phyloP scores from a whole-genome alignment of 2,888 invertebrate genomes.

The Pherbina coryleti region DNA sequence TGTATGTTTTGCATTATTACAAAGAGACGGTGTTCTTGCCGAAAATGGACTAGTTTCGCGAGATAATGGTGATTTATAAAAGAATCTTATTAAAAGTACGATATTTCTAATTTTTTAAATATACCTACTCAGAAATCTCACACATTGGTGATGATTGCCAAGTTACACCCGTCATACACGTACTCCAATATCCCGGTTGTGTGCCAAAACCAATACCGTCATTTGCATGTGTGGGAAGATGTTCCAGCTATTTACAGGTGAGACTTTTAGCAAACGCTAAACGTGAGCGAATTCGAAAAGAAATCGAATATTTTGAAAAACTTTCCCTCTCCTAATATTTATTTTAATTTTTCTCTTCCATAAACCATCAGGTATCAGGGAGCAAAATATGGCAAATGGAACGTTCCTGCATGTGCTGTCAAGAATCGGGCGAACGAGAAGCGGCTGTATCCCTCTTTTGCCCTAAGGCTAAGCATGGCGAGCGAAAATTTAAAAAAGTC shows the following conservation, averaged over 20 bases:
- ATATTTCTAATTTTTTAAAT: not conserved
- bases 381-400: conserved; percentile 98
- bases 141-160: conserved; percentile 82
- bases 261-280: not conserved
- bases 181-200: conserved; percentile 91
- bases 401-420: conserved; percentile 94
- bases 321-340: not conserved
- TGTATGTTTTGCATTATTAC: conserved; percentile 52
- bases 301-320: not conserved
- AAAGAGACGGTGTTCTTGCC: conserved; percentile 51
- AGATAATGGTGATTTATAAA: conserved; percentile 56
- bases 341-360: not conserved
- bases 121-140: conserved; percentile 56
- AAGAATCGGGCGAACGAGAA: conserved; percentile 92
- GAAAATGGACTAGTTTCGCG: conserved; percentile 52
- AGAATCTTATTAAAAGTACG: not conserved
- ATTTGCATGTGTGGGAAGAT: conserved; percentile 91
- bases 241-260: conserved; percentile 93
- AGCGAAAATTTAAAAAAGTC: conserved; percentile 87
- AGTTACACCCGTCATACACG: conserved; percentile 92
- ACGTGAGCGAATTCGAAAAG: too few relatives aligned
- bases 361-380: conserved; percentile 81
- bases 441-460: conserved; percentile 90
- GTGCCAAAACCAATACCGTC: conserved; percentile 93
- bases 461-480: conserved; percentile 88